Base-by-base conservation (phyloP, 2,797 vertebrate species). In the Tokudaia muenninki region DNA sequence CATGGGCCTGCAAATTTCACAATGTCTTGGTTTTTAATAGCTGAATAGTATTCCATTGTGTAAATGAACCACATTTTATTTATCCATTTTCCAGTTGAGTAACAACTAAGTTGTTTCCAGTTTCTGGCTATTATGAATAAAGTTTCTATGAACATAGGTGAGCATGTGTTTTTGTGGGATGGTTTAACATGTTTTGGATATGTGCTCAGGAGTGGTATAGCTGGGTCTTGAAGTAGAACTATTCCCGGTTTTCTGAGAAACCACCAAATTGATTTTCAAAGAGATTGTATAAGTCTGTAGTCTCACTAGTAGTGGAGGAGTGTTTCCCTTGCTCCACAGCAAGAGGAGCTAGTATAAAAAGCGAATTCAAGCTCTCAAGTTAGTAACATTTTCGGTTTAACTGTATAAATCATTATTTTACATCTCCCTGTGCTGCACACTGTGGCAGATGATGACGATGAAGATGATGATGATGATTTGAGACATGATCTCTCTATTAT, bases 361-460 rank as follows among this genome's bases (percentile, higher is more conserved):
- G 63, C 34, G 92, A 83, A 96, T 80, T 78, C 78, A 93, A 94
- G 70, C 24, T 34, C 41, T 21, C 92, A 95, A 92, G 37, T 94
- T 92, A 95, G 37, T 90, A 92, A 79, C 50, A 67, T 72, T 95
- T 97, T 96, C 47, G 91, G 50, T 59, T 92, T 92, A 95, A 96
- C 31, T 93, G 44, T 88, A 96, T 91, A 94, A 96, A 26, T 21
- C 81, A 61, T 74, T 82, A 86, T 70, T 93, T 95, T 89, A 72
- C 37, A 91, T 87, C 31, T 90, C 26, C n/a, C 74, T n/a, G 52
- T 37, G 79, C 24, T 65, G 29, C 83, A 93, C 44, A 82, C 37
- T 31, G 9, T 47, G 47, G 41, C 8, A 59, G 29, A 63, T 44
- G 44, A 19, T 63, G 61, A 41, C 11, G 50, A 52, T 11, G 9